Conservation (phyloP, 1,140 invertebrate genomes). For the Ditylenchus dipsaci region DNA sequence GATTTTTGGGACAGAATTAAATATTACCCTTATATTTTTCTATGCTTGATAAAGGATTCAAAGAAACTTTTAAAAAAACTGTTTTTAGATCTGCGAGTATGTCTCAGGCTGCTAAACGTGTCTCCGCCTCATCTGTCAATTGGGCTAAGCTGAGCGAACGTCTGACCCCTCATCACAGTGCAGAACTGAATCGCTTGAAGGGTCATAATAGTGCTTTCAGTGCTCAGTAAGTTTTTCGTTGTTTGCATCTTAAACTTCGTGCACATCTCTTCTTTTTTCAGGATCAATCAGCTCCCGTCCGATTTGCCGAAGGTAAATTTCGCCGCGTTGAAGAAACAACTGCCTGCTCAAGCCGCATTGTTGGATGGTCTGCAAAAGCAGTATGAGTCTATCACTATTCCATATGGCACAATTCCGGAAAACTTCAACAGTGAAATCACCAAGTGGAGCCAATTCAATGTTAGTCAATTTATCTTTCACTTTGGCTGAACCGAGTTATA, state of each 20-base stretch:
- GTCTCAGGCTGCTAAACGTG: constrained; percentile 52
- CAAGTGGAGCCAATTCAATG: constrained; percentile 52
- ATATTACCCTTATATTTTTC: no score
- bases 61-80: no score
- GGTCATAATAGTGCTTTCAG: constrained; percentile 47
- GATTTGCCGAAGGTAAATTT: constrained; percentile 57
- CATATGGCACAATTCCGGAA: constrained; percentile 49
- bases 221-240: constrained; percentile 27
- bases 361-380: constrained; percentile 56
- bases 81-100: constrained; percentile 13
- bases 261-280: constrained; percentile 16
- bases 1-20: no score
- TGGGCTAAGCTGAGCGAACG: constrained; percentile 51
- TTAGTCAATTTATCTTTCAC: constrained; percentile 14
- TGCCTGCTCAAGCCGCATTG: constrained; percentile 49
- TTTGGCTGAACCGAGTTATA: not conserved
- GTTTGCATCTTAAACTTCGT: no score
- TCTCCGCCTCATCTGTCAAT: constrained; percentile 54
- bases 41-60: no score
- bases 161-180: constrained; percentile 44
- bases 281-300: constrained; percentile 47
- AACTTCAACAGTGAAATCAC: constrained; percentile 47
- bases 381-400: constrained; percentile 55
- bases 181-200: constrained; percentile 50
- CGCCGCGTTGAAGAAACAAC: constrained; percentile 54